Conservation (phyloP, 2,888 invertebrate species). For the Teleiodes luculella region DNA sequence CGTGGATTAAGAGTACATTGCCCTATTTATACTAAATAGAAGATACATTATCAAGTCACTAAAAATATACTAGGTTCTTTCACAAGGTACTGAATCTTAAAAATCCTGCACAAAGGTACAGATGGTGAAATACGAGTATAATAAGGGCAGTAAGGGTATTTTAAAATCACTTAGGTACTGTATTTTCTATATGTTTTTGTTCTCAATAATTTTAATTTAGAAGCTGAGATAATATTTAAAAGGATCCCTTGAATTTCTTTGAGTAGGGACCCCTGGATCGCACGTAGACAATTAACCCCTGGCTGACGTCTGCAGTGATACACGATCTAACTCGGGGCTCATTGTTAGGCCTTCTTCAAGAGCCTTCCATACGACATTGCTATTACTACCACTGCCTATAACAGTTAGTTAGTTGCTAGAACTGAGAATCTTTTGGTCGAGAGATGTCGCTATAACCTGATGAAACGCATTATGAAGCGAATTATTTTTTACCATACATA, state of each 20-base stretch:
- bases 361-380: too few relatives aligned
- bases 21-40: constrained; percentile 49
- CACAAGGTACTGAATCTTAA: constrained; percentile 27
- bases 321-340: constrained; percentile 52
- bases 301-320: constrained; percentile 66
- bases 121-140: neutral
- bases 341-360: too few relatives aligned
- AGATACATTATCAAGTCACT: constrained; percentile 43
- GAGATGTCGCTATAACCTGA: too few relatives aligned
- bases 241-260: neutral
- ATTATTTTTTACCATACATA: too few relatives aligned
- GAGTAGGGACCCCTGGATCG: constrained; percentile 18
- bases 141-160: neutral
- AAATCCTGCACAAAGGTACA: constrained; percentile 2
- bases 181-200: too few relatives aligned
- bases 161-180: too few relatives aligned
- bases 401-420: too few relatives aligned
- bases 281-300: constrained; percentile 70
- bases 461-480: too few relatives aligned
- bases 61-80: constrained; percentile 30
- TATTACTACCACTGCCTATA: too few relatives aligned
- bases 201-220: too few relatives aligned
- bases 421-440: too few relatives aligned
- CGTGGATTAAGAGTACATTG: constrained; percentile 45
- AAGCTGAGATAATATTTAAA: too few relatives aligned